Percentiles rank a stretch among this genome's conserved stretches.
Conservation (phyloP, 1,140 invertebrate genomes). For the Leptonema lineaticorne region DNA sequence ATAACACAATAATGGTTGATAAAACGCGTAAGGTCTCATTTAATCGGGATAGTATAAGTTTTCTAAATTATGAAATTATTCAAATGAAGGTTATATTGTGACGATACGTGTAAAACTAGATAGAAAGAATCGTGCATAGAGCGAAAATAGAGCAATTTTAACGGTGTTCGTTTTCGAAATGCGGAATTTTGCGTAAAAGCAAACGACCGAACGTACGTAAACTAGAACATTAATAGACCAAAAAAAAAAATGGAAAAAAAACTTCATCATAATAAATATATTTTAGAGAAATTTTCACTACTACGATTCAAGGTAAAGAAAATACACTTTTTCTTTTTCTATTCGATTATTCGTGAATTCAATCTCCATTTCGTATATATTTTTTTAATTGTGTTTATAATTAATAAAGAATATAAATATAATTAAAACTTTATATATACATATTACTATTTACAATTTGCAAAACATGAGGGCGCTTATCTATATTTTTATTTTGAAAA, state of each 20-base stretch:
- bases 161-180: not conserved
- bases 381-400: no score
- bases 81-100: not conserved
- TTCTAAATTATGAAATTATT: not conserved
- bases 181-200: not conserved
- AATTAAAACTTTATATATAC: no score
- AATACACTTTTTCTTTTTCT: not conserved
- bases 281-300: not conserved
- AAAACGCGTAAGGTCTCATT: no score
- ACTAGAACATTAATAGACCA: not conserved
- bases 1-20: no score
- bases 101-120: not conserved
- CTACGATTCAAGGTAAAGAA: not conserved
- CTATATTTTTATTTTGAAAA: not conserved
- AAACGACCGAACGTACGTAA: not conserved
- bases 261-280: not conserved
- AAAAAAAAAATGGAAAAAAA: no score
- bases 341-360: constrained; percentile 2
- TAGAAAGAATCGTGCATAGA: not conserved
- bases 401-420: no score
- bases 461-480: not conserved
- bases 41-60: no score
- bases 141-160: not conserved
- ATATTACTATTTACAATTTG: not conserved
- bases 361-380: no score